Evolutionary conservation across 1,140 invertebrate genomes (phyloP).

Genomic region (Meloidogyne floridensis): DNA sequence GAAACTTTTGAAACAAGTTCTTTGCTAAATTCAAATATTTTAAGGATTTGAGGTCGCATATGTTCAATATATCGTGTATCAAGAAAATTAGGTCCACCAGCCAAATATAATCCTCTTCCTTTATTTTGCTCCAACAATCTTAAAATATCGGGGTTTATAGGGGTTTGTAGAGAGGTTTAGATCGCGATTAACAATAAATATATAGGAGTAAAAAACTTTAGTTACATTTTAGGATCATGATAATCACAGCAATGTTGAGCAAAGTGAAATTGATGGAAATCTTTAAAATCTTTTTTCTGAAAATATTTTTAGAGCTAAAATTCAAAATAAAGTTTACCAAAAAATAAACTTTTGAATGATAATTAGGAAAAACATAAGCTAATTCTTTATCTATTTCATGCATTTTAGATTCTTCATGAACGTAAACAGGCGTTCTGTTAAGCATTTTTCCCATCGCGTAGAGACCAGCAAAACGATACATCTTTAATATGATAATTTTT

Average conservation of each 20-base stretch:
- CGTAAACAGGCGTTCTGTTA: neutral
- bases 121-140: neutral
- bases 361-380: constrained; percentile 6
- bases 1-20: neutral
- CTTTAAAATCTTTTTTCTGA: constrained; percentile 4
- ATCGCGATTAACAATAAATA: no score
- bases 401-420: neutral
- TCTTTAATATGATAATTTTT: neutral
- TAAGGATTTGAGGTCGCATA: neutral
- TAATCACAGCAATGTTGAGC: constrained; percentile 25
- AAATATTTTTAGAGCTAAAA: neutral
- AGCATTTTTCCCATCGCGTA: constrained; percentile 21
- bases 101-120: neutral
- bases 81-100: neutral
- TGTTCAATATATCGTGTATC: neutral
- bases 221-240: constrained; percentile 10
- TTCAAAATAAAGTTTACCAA: neutral
- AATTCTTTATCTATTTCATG: constrained; percentile 1
- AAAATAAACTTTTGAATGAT: constrained; percentile 1
- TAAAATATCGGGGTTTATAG: no score
- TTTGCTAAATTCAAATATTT: neutral
- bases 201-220: no score
- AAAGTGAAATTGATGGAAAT: neutral
- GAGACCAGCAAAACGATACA: constrained; percentile 19
- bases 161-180: no score